phyloP scores from a whole-genome alignment of 2,888 invertebrate species.

The Calameuta filiformis region DNA sequence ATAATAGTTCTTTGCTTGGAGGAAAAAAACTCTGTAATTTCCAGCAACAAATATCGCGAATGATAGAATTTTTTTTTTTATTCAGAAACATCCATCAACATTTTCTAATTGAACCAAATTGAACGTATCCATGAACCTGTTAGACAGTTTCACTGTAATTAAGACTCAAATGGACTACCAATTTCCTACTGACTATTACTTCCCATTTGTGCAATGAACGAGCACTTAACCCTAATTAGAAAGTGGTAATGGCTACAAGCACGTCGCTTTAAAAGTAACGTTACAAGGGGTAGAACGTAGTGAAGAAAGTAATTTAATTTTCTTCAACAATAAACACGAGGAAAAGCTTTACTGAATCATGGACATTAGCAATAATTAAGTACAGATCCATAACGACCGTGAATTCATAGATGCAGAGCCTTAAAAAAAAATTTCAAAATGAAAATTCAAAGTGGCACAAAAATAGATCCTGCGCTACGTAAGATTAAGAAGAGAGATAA shows the following conservation, averaged over 20 bases:
- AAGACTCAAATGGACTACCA: not conserved
- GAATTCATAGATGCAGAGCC: not conserved
- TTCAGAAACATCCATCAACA: not conserved
- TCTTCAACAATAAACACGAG: not conserved
- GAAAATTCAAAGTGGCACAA: not conserved
- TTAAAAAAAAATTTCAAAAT: not conserved
- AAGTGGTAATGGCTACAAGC: not conserved
- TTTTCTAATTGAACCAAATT: not conserved
- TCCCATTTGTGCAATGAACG: not conserved
- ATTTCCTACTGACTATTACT: not conserved
- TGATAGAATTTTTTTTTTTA: not conserved
- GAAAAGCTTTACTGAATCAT: not conserved
- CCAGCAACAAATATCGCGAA: not conserved
- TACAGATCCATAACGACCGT: not conserved
- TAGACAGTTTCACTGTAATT: not conserved
- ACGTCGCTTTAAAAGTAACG: not conserved
- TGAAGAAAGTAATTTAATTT: not conserved
- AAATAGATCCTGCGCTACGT: not conserved
- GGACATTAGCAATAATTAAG: not conserved
- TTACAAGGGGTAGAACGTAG: not conserved
- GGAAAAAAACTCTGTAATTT: not conserved
- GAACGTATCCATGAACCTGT: not conserved
- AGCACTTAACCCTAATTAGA: not conserved
- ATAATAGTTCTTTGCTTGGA: not conserved
- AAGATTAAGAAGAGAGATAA: not conserved